Conservation (phyloP, 2,113 vertebrate species). For the Prionailurus viverrinus region DNA sequence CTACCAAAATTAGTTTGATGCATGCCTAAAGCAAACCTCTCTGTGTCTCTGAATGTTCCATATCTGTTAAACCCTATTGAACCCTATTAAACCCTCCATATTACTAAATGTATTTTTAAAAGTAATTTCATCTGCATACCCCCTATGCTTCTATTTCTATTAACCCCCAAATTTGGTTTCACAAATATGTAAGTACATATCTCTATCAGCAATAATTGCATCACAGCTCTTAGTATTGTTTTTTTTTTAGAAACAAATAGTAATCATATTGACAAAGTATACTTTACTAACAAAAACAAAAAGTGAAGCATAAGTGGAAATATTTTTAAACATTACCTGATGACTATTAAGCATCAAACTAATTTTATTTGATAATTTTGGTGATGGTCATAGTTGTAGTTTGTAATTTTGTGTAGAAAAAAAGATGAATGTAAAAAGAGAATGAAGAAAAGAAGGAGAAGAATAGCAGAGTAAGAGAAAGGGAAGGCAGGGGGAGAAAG, state of each 20-base stretch:
- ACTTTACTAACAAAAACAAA: background rate
- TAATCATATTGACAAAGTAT: background rate
- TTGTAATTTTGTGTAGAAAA: background rate
- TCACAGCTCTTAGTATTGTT: background rate
- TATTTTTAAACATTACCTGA: background rate
- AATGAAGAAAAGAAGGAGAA: background rate
- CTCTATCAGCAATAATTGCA: background rate
- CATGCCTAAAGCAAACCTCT: background rate
- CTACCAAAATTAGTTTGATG: background rate
- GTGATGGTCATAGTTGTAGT: background rate
- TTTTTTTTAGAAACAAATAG: background rate
- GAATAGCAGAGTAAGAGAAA: background rate
- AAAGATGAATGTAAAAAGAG: background rate
- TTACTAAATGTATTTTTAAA: background rate
- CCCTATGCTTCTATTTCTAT: background rate
- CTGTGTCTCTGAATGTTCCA: background rate
- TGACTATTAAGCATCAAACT: background rate
- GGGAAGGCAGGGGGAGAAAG: background rate
- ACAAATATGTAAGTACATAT: background rate
- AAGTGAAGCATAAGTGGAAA: background rate
- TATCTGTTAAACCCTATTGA: background rate
- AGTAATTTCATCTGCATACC: background rate
- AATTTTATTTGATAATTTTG: background rate
- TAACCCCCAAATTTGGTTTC: background rate
- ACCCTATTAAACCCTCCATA: background rate